These are phyloP conservation scores for Cosmopolites sordidus DNA, from an alignment of 2,888 invertebrate species.

Conservation along the genomic window DNA sequence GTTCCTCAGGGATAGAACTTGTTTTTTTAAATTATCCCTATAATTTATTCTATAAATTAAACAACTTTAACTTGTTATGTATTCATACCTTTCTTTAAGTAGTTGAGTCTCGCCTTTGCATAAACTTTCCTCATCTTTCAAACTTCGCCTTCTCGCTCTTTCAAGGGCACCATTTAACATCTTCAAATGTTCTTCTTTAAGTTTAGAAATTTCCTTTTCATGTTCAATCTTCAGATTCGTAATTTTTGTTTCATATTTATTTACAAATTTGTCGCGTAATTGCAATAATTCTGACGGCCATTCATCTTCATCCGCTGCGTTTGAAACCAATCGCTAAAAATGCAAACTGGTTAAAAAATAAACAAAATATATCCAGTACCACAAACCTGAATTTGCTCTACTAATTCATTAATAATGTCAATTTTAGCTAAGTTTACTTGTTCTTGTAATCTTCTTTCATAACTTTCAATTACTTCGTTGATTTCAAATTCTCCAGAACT, in stretches of 20 bases:
- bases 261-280: slow-evolving; percentile 67
- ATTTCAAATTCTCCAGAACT: slow-evolving; percentile 47
- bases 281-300: slow-evolving; percentile 73
- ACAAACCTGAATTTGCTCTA: slow-evolving; percentile 69
- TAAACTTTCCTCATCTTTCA: slow-evolving; percentile 46
- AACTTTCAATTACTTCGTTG: slow-evolving; percentile 48
- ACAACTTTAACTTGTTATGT: too few species aligned
- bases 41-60: background rate
- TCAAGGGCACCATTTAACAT: slow-evolving; percentile 41
- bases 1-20: slow-evolving; percentile 61
- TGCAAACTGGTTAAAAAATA: background rate
- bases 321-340: slow-evolving; percentile 62
- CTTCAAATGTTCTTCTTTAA: slow-evolving; percentile 42
- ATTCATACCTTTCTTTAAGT: slow-evolving; percentile 61
- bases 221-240: slow-evolving; percentile 55
- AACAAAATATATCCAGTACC: background rate
- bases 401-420: slow-evolving; percentile 65
- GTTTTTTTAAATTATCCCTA: slow-evolving; percentile 64
- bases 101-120: slow-evolving; percentile 56
- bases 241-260: slow-evolving; percentile 60
- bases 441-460: slow-evolving; percentile 56
- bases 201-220: slow-evolving; percentile 57
- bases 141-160: slow-evolving; percentile 40
- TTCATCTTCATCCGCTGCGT: slow-evolving; percentile 66
- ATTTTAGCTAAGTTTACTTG: slow-evolving; percentile 61